phyloP scores from a whole-genome alignment of 2,888 invertebrate genomes.

The Synergus itoensis region DNA sequence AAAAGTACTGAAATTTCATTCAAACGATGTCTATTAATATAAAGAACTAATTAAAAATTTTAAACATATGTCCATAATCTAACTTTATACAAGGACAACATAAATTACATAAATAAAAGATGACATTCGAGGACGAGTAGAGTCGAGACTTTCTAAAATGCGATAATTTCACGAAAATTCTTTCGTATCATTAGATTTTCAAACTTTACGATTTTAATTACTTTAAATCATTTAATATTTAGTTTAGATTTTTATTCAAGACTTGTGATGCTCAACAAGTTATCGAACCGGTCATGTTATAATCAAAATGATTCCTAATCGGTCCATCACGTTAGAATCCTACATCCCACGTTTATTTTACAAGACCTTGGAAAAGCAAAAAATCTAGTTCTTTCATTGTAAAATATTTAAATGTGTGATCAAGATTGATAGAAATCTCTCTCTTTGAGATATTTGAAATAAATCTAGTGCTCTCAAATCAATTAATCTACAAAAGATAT shows the following conservation, averaged over 20 bases:
- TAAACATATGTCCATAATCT: too few species aligned
- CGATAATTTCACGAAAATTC: neutral
- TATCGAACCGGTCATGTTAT: neutral
- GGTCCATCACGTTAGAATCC: neutral
- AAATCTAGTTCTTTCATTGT: neutral
- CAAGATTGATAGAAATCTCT: neutral
- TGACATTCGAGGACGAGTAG: neutral
- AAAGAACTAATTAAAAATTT: too few species aligned
- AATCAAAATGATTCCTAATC: neutral
- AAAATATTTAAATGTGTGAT: neutral
- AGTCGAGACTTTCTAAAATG: neutral
- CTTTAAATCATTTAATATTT: neutral
- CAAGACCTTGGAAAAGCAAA: slow-evolving; percentile 21
- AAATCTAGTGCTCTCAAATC: neutral
- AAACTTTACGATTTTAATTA: neutral
- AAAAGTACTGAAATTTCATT: neutral
- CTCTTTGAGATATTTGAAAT: neutral
- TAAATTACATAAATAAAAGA: slow-evolving; percentile 14
- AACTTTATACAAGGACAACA: neutral
- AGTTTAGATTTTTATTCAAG: neutral
- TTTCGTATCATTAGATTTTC: neutral
- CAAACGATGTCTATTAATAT: neutral
- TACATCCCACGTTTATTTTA: slow-evolving; percentile 17
- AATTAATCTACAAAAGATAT: neutral
- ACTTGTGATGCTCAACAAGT: neutral